Base-by-base conservation (phyloP, 64 coral and sea anemone species). In the Stichodactyla helianthus region DNA sequence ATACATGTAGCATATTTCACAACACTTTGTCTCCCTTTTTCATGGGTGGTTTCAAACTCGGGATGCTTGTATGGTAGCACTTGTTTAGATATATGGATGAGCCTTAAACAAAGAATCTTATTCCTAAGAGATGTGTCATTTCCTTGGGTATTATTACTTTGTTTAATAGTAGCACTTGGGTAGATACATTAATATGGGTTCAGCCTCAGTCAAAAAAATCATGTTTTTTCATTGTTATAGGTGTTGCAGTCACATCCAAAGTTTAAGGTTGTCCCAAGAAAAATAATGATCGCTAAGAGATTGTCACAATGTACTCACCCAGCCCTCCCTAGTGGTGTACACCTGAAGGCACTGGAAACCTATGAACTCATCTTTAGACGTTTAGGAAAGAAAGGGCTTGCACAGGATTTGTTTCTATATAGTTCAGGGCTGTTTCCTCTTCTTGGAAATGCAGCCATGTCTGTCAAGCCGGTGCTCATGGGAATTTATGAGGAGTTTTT, bases 261-360 rank as follows among this genome's bases (percentile, higher is more conserved):
- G 74, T 98, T 98, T 50, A 91, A 88, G 25, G 95, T 94, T 28
- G 26, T 98, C 53, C 95, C 95, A 54, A 64, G 95, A 27, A 98
- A 98, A 63, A 82, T 98, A 52, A 94, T 89, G 13, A 94, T 98
- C 10, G 92, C 92, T 13, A 98, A 98, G 86, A 79, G 95, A 26
- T 27, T 98, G 23, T 90, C 95, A 10, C 95, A 98, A 79, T 98
- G 95, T 22, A 98, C 93, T 87, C 95, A 98, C 53, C 95, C 95
- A 0, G 91, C 93, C 18, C 76, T 98, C 35, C 95, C 95, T 7
- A 98, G 92, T 53, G 95, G 95, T 64, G 95, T 98, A 8, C 95
- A 98, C 50, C 89, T 98, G 0, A 98, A 98, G 28, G 95, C 95
- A 17, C 70, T 98, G 20, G 95, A 98, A 74, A 98, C 95, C 0